Evolutionary conservation across 2,797 vertebrate genomes (phyloP).

Genomic region (Potorous gilbertii): DNA sequence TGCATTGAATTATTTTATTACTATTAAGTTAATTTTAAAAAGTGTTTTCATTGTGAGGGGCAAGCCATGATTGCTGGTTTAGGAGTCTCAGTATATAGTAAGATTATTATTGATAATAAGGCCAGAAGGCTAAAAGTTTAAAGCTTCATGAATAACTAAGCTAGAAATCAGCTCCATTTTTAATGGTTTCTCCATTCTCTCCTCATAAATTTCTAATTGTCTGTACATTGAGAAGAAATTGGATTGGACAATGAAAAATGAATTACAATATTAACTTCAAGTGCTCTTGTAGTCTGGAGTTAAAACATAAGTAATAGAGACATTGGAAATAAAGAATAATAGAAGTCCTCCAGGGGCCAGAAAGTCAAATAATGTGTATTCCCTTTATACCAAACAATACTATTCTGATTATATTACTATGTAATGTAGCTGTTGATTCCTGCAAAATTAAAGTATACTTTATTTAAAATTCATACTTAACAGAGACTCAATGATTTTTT

Average conservation of each 20-base stretch:
- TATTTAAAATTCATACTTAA: conserved; percentile 26
- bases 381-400: conserved; percentile 31
- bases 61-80: conserved; percentile 50
- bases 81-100: conserved; percentile 61
- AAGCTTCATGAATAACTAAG: conserved; percentile 73
- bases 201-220: conserved; percentile 80
- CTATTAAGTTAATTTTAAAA: neutral
- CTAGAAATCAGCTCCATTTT: conserved; percentile 66
- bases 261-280: conserved; percentile 70
- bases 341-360: neutral
- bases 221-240: conserved; percentile 72
- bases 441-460: conserved; percentile 10
- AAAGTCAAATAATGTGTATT: neutral
- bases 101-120: conserved; percentile 71
- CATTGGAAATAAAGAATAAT: conserved; percentile 48
- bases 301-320: conserved; percentile 70
- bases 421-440: neutral
- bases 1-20: neutral
- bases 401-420: conserved; percentile 33
- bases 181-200: conserved; percentile 69
- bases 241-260: conserved; percentile 72
- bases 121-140: conserved; percentile 51
- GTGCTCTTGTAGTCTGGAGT: conserved; percentile 53
- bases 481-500: neutral
- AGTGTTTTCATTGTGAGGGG: conserved; percentile 34